Conservation (phyloP, 2,888 invertebrate genomes). For the Invenusta paracnida region DNA sequence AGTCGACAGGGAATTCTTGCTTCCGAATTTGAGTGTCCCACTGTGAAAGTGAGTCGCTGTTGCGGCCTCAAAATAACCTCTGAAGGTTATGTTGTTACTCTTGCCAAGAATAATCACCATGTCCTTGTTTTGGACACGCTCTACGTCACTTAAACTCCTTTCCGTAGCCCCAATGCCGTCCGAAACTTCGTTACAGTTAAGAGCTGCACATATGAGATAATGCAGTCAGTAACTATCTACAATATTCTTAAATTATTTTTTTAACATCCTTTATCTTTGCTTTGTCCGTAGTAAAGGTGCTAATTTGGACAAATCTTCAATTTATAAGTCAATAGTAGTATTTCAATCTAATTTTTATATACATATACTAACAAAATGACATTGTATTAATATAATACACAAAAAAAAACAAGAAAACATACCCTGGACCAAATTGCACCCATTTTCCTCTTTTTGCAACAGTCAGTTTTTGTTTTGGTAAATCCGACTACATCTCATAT, state of each 20-base stretch:
- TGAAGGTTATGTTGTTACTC: slow-evolving; percentile 80
- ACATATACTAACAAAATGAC: background rate
- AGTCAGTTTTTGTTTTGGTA: background rate
- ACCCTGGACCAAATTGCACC: slow-evolving; percentile 20
- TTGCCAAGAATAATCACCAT: slow-evolving; percentile 97
- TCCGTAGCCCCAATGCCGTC: background rate
- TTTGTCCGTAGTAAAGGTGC: slow-evolving; percentile 15
- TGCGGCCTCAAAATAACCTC: slow-evolving; percentile 94
- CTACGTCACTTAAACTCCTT: slow-evolving; percentile 52
- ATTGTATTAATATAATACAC: background rate
- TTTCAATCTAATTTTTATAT: background rate
- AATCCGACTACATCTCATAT: background rate
- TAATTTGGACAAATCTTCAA: slow-evolving; percentile 15
- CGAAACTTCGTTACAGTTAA: no score
- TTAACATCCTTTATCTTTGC: slow-evolving; percentile 20
- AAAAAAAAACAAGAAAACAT: background rate
- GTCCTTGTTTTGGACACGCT: slow-evolving; percentile 75
- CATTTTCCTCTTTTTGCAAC: background rate
- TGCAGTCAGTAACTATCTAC: background rate
- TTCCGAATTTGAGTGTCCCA: slow-evolving; percentile 86
- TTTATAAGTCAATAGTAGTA: slow-evolving; percentile 6
- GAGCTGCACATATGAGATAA: background rate
- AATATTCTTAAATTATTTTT: background rate
- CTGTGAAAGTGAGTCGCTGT: slow-evolving; percentile 94
- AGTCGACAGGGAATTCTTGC: slow-evolving; percentile 71